Conservation (phyloP, 2,113 vertebrate genomes). For the Phaetusa simplex region DNA sequence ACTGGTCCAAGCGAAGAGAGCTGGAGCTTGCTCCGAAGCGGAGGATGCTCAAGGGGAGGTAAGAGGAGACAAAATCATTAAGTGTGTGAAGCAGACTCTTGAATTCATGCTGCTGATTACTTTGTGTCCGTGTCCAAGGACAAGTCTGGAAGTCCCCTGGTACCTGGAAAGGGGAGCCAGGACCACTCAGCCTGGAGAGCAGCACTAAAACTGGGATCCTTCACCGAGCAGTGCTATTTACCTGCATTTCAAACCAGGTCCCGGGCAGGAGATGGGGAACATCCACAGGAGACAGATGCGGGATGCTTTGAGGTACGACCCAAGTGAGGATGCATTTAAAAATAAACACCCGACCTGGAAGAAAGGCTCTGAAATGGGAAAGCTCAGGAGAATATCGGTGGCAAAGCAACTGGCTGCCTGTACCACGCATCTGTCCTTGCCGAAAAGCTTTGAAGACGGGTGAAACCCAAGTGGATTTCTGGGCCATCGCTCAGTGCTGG, state of each 20-base stretch:
- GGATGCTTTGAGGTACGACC: neutral
- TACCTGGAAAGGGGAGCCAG: neutral
- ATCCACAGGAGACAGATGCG: neutral
- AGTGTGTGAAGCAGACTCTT: neutral
- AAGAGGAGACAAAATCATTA: rapidly evolving
- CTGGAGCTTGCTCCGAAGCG: neutral
- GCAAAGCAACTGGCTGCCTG: neutral
- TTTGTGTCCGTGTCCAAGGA: neutral
- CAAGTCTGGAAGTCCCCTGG: neutral
- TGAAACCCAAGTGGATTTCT: rapidly evolving
- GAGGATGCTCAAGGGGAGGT: neutral
- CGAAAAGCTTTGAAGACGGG: neutral
- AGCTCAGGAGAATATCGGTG: neutral
- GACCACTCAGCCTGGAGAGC: neutral
- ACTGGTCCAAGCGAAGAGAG: neutral
- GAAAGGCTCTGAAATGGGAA: neutral
- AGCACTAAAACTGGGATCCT: neutral
- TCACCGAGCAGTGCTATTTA: neutral
- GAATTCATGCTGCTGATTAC: neutral
- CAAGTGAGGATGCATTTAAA: neutral
- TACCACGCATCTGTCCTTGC: rapidly evolving
- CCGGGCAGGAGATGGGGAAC: neutral
- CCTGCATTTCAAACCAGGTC: neutral
- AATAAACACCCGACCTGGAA: neutral
- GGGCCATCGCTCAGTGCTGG: rapidly evolving